Base-by-base conservation (phyloP, 2,888 invertebrate genomes). In the Hypena proboscidalis region DNA sequence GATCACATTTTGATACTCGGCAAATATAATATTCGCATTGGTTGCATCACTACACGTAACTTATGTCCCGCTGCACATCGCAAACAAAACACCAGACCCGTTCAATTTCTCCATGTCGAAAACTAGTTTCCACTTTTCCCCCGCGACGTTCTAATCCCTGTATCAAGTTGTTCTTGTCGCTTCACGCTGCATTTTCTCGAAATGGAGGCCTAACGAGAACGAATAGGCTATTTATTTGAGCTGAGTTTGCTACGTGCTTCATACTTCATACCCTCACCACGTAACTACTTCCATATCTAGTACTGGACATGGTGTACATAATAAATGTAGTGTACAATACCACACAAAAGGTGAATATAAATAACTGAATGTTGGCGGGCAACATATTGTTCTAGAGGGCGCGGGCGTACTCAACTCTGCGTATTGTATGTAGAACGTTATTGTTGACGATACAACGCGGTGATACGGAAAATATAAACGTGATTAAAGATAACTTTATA, bases 191-290 rank as follows among this genome's bases (percentile, higher is more conserved):
- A 65, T 74, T 74, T 74, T 73, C 63, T 60, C 53, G 55, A 63
- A 72, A 65, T 67, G 52, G 58, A 64, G 62, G 60, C 61, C 70
- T 77, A 77, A 78, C 73, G 58, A 80, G 74, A 79, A 83, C 71
- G 63, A 76, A 81, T 80, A 68, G 75, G 70, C 77, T 78, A 78
- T 80, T 80, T 80, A 76, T 81, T 78, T 75, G 64, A 30, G 65
- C 58, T 58, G 61, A 69, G 73, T 63, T 76, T 62, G 58, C 63
- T 76, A 82, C 80, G 80, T 80, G 79, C 72, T n/a, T 60, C 43
- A 64, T n/a, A n/a, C n/a, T n/a, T n/a, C n/a, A 62, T 62, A 59
- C 61, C 59, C 58, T 67, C 58, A 58, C 67, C 77, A 73, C 75
- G 75, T 77, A 73, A 70, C 71, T 60, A 73, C 70, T 73, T 74